Evolutionary conservation across 2,888 invertebrate species (phyloP).

Genomic region (Trilocha varians): DNA sequence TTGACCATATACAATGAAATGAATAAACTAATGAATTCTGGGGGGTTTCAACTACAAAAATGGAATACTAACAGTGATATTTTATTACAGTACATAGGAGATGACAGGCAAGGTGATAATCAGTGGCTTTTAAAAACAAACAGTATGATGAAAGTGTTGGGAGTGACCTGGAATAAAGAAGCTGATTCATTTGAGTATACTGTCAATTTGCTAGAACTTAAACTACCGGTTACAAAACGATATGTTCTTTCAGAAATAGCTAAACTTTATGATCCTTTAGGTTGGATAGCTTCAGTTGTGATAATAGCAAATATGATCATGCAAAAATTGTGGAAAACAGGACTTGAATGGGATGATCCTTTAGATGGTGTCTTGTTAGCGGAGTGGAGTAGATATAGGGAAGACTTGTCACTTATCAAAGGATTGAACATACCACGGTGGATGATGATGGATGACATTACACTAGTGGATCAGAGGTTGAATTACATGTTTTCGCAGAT

Average conservation of each 20-base stretch:
- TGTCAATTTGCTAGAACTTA: constrained; percentile 2
- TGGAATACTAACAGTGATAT: constrained; percentile 12
- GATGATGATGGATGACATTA: too few relatives aligned
- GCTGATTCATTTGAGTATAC: constrained; percentile 16
- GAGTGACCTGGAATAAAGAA: constrained; percentile 20
- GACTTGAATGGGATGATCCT: constrained; percentile 3
- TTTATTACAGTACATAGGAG: background rate
- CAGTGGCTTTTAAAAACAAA: constrained; percentile 11
- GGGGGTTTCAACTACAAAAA: constrained; percentile 16
- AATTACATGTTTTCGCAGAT: constrained; percentile 14
- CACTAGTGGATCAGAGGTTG: background rate
- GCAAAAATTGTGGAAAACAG: constrained; percentile 1
- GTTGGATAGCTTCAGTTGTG: constrained; percentile 4
- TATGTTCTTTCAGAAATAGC: background rate
- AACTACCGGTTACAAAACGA: constrained; percentile 7
- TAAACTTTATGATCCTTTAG: background rate
- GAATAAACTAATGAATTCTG: constrained; percentile 11
- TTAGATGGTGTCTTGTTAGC: constrained; percentile 1
- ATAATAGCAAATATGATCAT: constrained; percentile 4
- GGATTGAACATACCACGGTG: constrained; percentile 8
- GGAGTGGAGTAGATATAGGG: background rate
- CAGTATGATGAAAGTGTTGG: constrained; percentile 16
- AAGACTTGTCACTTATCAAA: background rate
- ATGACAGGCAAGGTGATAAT: too few relatives aligned
- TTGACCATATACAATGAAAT: constrained; percentile 11